Evolutionary conservation across 2,113 vertebrate genomes (phyloP).

Genomic region (Anolis carolinensis): DNA sequence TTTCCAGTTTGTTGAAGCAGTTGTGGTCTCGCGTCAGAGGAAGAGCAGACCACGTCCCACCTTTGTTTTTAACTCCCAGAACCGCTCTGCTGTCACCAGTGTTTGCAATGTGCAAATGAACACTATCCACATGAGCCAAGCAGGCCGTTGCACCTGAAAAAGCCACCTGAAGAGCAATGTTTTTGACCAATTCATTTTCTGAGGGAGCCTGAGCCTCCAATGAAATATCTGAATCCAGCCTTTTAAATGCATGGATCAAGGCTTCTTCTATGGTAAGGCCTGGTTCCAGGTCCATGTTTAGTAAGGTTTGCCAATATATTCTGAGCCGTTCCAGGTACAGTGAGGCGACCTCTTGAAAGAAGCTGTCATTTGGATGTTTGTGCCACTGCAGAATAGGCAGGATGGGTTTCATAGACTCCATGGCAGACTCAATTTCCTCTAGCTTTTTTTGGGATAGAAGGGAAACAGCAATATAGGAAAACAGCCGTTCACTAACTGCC

Average conservation of each 20-base stretch:
- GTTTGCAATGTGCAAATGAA: conserved; percentile 89
- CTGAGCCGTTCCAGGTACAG: conserved; percentile 88
- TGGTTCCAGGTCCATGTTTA: conserved; percentile 81
- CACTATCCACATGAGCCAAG: conserved; percentile 83
- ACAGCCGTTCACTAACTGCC: conserved; percentile 89
- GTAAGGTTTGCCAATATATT: conserved; percentile 93
- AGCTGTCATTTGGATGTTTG: conserved; percentile 83
- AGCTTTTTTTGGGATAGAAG: conserved; percentile 86
- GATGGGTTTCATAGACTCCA: conserved; percentile 83
- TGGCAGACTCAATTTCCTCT: conserved; percentile 86
- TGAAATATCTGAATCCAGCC: conserved; percentile 91
- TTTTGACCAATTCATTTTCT: conserved; percentile 83
- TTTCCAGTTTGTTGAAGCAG: conserved; percentile 81
- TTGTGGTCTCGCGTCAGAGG: conserved; percentile 92
- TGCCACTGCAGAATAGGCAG: conserved; percentile 91
- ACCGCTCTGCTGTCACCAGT: conserved; percentile 89
- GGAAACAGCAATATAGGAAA: conserved; percentile 88
- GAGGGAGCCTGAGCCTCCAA: conserved; percentile 91
- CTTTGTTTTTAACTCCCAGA: conserved; percentile 84
- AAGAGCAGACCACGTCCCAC: conserved; percentile 87
- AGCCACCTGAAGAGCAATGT: conserved; percentile 89
- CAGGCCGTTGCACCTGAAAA: conserved; percentile 94
- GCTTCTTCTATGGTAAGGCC: conserved; percentile 86
- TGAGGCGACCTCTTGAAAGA: conserved; percentile 82
- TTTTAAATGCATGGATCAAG: conserved; percentile 85